Conservation (phyloP, 2,888 invertebrate species). For the Cheilosia soror region DNA sequence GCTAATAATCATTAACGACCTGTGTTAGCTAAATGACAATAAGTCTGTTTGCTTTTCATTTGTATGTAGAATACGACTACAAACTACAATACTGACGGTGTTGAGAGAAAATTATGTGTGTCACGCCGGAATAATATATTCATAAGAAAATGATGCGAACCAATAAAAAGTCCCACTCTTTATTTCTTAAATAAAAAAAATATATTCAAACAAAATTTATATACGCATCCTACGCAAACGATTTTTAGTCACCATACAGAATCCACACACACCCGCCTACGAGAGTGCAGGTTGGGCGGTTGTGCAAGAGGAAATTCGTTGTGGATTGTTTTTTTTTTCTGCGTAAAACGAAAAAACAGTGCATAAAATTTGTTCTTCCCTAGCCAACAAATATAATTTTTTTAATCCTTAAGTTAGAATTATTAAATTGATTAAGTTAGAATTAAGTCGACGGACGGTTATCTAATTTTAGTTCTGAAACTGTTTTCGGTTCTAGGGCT, state of each 20-base stretch:
- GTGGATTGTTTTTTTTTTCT: neutral
- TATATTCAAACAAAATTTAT: constrained; percentile 6
- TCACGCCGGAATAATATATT: constrained; percentile 50
- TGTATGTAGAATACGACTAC: constrained; percentile 20
- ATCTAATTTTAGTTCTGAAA: neutral
- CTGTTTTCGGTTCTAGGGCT: neutral
- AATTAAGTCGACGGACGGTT: no score
- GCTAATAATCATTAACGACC: constrained; percentile 60
- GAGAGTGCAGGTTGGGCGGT: constrained; percentile 12
- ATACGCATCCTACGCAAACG: constrained; percentile 33
- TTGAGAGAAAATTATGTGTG: constrained; percentile 29
- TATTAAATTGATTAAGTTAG: no score
- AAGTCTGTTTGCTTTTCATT: constrained; percentile 67
- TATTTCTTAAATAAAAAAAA: constrained; percentile 10
- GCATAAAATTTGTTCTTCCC: no score
- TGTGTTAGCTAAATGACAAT: constrained; percentile 59
- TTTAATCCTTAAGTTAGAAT: no score
- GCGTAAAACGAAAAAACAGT: no score
- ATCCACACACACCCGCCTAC: constrained; percentile 21
- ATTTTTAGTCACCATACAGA: neutral
- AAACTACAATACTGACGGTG: neutral
- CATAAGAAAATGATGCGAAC: constrained; percentile 35
- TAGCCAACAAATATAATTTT: no score
- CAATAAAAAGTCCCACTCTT: constrained; percentile 24
- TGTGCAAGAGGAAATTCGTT: constrained; percentile 8